Conservation (phyloP, 2,888 invertebrate genomes). For the Isotomurus palustris region DNA sequence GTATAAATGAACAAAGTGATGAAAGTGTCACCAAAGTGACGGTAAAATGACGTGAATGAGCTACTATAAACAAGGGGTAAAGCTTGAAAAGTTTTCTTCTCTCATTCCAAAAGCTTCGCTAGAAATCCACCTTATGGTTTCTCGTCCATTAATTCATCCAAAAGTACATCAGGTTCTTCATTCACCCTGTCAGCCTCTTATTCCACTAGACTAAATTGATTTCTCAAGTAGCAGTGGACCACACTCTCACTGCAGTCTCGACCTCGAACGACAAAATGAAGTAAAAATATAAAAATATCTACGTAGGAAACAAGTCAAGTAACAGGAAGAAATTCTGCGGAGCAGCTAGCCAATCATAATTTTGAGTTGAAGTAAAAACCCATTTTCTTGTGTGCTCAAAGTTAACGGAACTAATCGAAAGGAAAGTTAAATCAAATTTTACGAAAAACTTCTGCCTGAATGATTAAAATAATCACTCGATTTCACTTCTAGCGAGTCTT, state of each 20-base stretch:
- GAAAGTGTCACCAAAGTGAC: too few relatives aligned
- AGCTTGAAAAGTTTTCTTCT: too few relatives aligned
- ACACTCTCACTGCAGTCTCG: conserved; percentile 2
- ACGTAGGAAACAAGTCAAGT: not conserved
- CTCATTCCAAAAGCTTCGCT: too few relatives aligned
- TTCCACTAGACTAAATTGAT: conserved; percentile 44
- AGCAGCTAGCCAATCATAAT: too few relatives aligned
- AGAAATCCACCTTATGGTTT: too few relatives aligned
- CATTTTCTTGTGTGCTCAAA: not conserved
- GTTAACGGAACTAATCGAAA: conserved; percentile 4
- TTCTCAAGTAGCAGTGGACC: conserved; percentile 44
- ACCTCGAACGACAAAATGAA: not conserved
- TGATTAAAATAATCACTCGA: conserved; percentile 42
- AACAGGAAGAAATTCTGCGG: too few relatives aligned
- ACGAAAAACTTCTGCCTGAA: conserved; percentile 27
- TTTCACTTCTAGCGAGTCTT: conserved; percentile 9
- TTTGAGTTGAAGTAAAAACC: too few relatives aligned
- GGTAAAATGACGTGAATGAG: too few relatives aligned
- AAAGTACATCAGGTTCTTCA: too few relatives aligned
- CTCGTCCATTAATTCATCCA: too few relatives aligned
- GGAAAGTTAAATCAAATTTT: conserved; percentile 6
- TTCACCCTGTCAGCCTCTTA: conserved; percentile 36
- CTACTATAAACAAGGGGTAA: too few relatives aligned
- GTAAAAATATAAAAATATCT: not conserved
- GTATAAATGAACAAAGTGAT: too few relatives aligned